phyloP scores from a whole-genome alignment of 2,113 vertebrate species.

The Tiliqua scincoides region DNA sequence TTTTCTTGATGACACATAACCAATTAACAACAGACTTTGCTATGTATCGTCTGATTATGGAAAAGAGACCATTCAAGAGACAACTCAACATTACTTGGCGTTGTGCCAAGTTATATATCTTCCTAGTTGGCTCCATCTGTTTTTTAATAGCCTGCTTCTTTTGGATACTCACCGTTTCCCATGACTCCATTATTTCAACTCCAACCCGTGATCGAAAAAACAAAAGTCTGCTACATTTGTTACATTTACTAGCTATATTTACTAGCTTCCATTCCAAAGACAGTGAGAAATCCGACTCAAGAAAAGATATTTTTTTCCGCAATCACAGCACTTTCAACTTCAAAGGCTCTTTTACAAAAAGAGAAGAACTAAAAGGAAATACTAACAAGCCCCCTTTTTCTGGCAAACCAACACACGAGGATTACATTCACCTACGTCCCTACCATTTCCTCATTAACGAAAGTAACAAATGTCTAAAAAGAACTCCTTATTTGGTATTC shows the following conservation, averaged over 20 bases:
- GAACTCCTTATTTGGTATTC: slow-evolving; percentile 28
- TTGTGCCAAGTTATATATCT: not conserved
- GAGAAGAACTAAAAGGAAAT: not conserved
- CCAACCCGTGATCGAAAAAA: not conserved
- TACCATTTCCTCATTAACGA: slow-evolving; percentile 49
- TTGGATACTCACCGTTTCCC: not conserved
- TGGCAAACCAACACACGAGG: not conserved
- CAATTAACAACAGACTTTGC: not conserved
- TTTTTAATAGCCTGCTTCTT: not conserved
- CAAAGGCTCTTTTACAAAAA: not conserved
- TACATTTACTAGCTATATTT: too few species aligned
- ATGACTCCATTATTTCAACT: not conserved
- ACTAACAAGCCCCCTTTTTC: not conserved
- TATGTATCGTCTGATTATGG: not conserved
- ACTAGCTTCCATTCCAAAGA: not conserved
- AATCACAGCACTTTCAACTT: accelerated
- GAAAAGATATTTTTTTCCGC: not conserved
- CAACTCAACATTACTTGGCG: not conserved
- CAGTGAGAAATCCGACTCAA: not conserved
- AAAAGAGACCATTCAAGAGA: not conserved
- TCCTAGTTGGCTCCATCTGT: not conserved
- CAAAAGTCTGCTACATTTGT: not conserved
- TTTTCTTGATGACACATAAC: not conserved
- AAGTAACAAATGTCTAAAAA: slow-evolving; percentile 28
- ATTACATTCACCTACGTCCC: accelerated